Conservation (phyloP, 1,140 invertebrate genomes). For the Myzus persicae region DNA sequence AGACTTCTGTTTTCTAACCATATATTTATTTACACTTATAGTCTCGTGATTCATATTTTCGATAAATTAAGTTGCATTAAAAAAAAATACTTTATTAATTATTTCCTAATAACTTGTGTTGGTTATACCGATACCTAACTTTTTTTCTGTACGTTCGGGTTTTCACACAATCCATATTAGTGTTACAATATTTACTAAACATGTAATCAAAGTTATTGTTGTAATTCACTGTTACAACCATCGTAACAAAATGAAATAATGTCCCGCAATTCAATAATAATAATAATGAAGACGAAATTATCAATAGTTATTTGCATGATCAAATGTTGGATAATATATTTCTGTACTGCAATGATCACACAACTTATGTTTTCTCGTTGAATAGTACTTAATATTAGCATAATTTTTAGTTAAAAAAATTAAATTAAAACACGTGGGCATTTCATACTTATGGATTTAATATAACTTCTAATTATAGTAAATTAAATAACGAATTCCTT, state of each 20-base stretch:
- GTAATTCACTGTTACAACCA: not conserved
- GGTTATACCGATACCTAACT: not conserved
- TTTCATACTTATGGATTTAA: not conserved
- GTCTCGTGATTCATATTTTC: not conserved
- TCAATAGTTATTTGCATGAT: not conserved
- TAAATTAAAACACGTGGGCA: not conserved
- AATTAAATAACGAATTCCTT: not conserved
- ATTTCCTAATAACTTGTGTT: not conserved
- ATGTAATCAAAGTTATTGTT: not conserved
- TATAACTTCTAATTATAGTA: not conserved
- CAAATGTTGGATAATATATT: not conserved
- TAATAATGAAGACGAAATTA: not conserved
- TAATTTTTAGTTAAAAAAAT: not conserved
- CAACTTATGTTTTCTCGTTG: not conserved
- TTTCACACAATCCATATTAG: not conserved
- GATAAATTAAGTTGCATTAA: not conserved
- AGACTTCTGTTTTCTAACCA: not conserved
- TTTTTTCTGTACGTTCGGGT: not conserved
- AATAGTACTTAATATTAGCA: not conserved
- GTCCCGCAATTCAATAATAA: not conserved
- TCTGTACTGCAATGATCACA: not conserved
- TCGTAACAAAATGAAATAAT: not conserved
- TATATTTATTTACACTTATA: not conserved
- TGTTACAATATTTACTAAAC: not conserved
- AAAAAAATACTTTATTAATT: not conserved